A percentile compares a stretch with the other conserved stretches of the same genome.
These are phyloP conservation scores for Microtus oregoni DNA, from an alignment of 2,113 vertebrate genomes.

Conservation along the genomic window DNA sequence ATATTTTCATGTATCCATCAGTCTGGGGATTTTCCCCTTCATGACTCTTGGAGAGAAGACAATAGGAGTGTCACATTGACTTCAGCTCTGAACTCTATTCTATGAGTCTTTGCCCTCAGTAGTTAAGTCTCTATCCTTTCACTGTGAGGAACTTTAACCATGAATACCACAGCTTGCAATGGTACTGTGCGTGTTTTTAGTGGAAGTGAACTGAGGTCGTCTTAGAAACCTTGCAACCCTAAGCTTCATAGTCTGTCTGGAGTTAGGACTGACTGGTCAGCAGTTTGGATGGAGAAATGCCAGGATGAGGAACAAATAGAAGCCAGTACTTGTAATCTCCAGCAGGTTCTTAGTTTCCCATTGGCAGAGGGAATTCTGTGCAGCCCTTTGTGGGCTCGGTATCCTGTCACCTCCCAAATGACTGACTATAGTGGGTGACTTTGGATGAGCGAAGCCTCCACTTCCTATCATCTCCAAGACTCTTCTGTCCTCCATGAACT, in stretches of 20 bases:
- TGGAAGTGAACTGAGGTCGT: background rate
- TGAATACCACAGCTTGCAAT: background rate
- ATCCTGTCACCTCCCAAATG: background rate
- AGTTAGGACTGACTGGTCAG: background rate
- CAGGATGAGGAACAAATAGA: background rate
- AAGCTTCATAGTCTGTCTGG: background rate
- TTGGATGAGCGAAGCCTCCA: background rate
- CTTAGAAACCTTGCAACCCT: background rate
- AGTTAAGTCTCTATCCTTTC: background rate
- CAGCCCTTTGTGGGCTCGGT: background rate
- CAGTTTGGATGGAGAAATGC: background rate
- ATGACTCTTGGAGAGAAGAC: background rate
- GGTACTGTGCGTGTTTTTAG: background rate
- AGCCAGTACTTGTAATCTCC: background rate
- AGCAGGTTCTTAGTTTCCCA: background rate
- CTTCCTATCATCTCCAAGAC: background rate
- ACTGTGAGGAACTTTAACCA: accelerated
- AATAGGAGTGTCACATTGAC: background rate
- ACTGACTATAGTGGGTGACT: background rate
- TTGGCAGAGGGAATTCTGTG: background rate
- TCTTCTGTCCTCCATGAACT: constrained; percentile 9
- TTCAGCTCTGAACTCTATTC: background rate
- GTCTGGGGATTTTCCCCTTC: accelerated
- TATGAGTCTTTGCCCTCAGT: background rate
- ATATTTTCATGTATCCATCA: accelerated